Evolutionary conservation across 1,140 invertebrate genomes (phyloP), one percentile per base, ranked within the genome.

Genomic region (Brachionus rubens): DNA sequence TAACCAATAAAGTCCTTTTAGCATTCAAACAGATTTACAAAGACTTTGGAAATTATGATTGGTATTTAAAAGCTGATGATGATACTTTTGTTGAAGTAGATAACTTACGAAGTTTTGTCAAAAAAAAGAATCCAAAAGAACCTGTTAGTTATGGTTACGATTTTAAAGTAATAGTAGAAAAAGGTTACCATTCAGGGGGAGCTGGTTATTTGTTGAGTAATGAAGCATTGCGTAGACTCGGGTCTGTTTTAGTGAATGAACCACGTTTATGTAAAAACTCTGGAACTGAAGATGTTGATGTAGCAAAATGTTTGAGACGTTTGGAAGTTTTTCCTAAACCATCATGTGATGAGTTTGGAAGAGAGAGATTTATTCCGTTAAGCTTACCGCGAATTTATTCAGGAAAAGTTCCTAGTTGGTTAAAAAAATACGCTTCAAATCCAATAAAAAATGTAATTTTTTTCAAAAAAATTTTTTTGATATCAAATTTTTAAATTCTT

Each of bases 41-140:
- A 12, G 43, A 72, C 9, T 72, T 36, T 41, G 26, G 36, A 2
- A 33, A 33, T 36, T 72, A 50, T 24, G 93, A 96, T 83, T 96
- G 92, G 92, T 94, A 94, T 82, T 85, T 96, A 77, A 96, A 96
- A 84, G 93, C 93, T 30, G 93, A 96, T 81, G 93, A 95, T 83
- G 93, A 96, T 81, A 95, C 93, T 85, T 94, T 84, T 87, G 90
- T 89, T 12, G 82, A 86, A 9, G 70, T 86, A 26, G 85, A 86
- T 79, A 86, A 87, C 79, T 77, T 87, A 12, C 78, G 84, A 26
- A 78, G 80, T 54, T 81, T 85, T 52, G 76, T 86, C 26, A 77
- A 75, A 14, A 72, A 78, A 7, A 78, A 80, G 77, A 65, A 72
- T 40, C 46, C 46, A 5, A 36, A 48, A 16, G 30, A 16, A 0